Evolutionary conservation across 2,113 vertebrate genomes (phyloP), one percentile per base, ranked within the genome.

Genomic region (Dolichotis patagonum): DNA sequence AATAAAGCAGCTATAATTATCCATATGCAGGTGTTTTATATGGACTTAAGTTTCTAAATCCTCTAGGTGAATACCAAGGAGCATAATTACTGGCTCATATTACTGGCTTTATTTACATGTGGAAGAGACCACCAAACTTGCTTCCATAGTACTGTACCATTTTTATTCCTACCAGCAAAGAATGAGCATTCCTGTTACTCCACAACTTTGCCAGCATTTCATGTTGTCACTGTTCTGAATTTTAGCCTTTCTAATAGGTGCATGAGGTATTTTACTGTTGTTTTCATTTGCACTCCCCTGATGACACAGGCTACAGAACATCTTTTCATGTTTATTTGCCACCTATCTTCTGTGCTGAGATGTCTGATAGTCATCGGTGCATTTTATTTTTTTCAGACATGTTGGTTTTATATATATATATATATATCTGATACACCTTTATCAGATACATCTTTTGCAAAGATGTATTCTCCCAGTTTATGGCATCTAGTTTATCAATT

Each of bases 351-450:
- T 91, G 38, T 75, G 54, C 13, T 77, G 73, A 96, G 58, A 5
- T 63, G 11, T 88, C 63, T 94, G 32, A 49, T 95, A 75, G 24
- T 87, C 62, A 80, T 63, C 41, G 85, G n/a, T 2, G 5, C 28
- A 28, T 41, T 94, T 92, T 56, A 56, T 90, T 87, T 95, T 92
- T 87, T 94, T 90, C 10, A 84, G 71, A n/a, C 5, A 84, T 35
- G 73, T 83, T 86, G 71, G 28, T 91, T 73, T 38, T 30, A 35
- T 52, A 52, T 52, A 49, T 49, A 49, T 49, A 49, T 49, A 49
- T 49, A 49, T 49, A 52, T 52, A 52, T 52, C 49, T 52, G 49
- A 52, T 52, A 52, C 49, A 52, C 49, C 49, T 95, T 92, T 93
- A 96, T 49, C 56, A 95, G 43, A 32, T 91, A 87, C 3, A 12